Base-by-base conservation (phyloP, 2,888 invertebrate genomes). In the Sphinx pinastri region DNA sequence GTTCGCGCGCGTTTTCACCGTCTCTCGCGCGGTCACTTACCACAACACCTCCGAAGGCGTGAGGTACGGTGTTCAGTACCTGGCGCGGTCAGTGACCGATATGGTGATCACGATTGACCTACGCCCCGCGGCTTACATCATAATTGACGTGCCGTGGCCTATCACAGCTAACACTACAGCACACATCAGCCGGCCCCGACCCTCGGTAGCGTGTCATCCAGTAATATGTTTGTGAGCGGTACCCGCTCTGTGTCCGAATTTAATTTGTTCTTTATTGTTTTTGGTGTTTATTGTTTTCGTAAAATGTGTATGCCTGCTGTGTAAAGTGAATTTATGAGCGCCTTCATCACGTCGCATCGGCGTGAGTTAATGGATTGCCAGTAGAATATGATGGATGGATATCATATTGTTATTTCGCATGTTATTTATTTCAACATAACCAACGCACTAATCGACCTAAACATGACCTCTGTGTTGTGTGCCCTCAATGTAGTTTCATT, bases 201-300 rank as follows among this genome's bases (percentile, higher is more conserved):
- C 87, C 87, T 83, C 81, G 83, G 81, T 92, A 85, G 91, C 92
- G 92, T 91, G 92, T 88, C 86, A 84, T 79, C 82, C 81, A 81
- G 83, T 88, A 87, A 91, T 92, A 89, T 88, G 81, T 83, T 83
- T 83, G 79, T 81, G 81, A 83, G 85, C 84, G 81, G 83, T 86
- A 86, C 80, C 80, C 87, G 88, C 87, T 84, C 82, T 81, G 88
- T 88, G 89, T 88, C 88, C 88, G 82, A 88, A 84, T 90, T 89
- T 84, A 88, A 91, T 90, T 91, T 87, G 87, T 87, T 90, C 86
- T 88, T 88, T 90, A 90, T 91, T 89, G 89, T 90, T 91, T 91
- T 88, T 84, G 84, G 92, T 92, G 91, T 91, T 92, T 88, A 90
- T 91, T 88, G 90, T 91, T 90, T 89, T 85, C 83, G 80, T 84